Percentiles rank a stretch among this genome's conserved stretches.
Evolutionary conservation across 2,113 vertebrate species (phyloP).

Genomic region (Hippotragus niger): DNA sequence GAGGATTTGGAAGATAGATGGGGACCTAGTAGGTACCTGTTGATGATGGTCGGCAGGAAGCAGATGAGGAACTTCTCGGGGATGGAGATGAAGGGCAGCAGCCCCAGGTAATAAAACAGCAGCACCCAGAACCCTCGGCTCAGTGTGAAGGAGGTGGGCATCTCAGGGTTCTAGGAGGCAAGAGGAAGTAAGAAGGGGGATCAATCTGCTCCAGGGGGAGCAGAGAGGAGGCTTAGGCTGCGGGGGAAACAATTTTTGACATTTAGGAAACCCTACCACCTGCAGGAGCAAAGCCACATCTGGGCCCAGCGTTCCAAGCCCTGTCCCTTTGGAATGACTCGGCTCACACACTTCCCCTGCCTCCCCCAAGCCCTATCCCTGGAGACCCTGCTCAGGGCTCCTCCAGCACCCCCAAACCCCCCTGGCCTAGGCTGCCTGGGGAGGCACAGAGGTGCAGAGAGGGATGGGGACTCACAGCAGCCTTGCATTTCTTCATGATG

Average conservation of each 20-base stretch:
- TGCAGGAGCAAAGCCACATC: neutral
- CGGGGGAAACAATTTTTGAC: neutral
- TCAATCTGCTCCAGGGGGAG: neutral
- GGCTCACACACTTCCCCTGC: neutral
- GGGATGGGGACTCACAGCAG: conserved; percentile 71
- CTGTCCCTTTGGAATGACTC: too few species aligned
- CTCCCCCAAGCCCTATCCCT: neutral
- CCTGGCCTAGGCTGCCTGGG: neutral
- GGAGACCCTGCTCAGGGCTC: neutral
- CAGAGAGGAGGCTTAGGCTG: neutral
- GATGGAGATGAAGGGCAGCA: conserved; percentile 86
- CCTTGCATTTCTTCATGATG: conserved; percentile 83
- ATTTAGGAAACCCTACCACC: neutral
- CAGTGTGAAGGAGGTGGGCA: conserved; percentile 86
- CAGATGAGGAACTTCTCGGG: conserved; percentile 86
- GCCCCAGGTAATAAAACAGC: conserved; percentile 86
- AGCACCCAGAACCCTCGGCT: conserved; percentile 76
- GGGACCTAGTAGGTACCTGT: conserved; percentile 76
- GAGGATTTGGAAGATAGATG: neutral
- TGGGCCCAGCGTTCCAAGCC: neutral
- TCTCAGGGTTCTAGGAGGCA: conserved; percentile 81
- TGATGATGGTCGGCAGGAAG: conserved; percentile 85
- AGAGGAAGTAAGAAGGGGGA: neutral
- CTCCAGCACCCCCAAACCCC: neutral
- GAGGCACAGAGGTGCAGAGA: too few species aligned